Evolutionary conservation across 1,140 invertebrate species (phyloP), one percentile per base, ranked within the genome.

Genomic region (Drosophila tsacasi): DNA sequence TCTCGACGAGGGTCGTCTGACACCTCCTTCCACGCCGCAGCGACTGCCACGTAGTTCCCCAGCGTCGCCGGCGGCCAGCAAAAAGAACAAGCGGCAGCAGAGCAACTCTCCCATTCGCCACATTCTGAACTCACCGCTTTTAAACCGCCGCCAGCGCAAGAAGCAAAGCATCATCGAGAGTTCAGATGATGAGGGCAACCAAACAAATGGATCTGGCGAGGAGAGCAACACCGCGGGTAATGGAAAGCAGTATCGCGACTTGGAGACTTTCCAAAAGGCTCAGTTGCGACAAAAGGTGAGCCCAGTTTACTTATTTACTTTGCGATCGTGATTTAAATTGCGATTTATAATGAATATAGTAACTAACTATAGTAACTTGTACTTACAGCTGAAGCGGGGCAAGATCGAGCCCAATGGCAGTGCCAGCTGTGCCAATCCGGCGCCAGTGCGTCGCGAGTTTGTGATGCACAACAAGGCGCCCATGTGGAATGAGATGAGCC

Each of bases 381-480:
- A 40, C 8, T 78, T 93, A 57, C 68, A 96, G 96, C 89, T 96
- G 17, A 96, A 96, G 89, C 94, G 95, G 58, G 95, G 95, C 37
- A 95, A 95, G 84, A 94, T 94, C 59, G 94, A 95, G 68, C 94
- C 94, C 2, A 94, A 94, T 75, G 95, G 94, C 27, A 86, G 58
- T 62, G 85, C 91, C 35, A 83, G 76, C 10, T 92, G 86, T 50
- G 73, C 81, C 10, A 81, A 92, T 66, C 92, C 92, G 32, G 93
- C 94, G 63, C 94, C 94, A 5, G 94, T 95, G 77, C 94, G 95
- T 44, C 93, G 96, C 27, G 97, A 98, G 93, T 97, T 99, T 92
- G 96, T 98, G 19, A 98, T 99, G 97, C 97, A 99, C 93, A 99
- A 99, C 93, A 99, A 99, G 93, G 98, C 98, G 40, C 99, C 99